These are phyloP conservation scores for Salmo trutta DNA, from an alignment of 2,797 vertebrate species.

Conservation along the genomic window DNA sequence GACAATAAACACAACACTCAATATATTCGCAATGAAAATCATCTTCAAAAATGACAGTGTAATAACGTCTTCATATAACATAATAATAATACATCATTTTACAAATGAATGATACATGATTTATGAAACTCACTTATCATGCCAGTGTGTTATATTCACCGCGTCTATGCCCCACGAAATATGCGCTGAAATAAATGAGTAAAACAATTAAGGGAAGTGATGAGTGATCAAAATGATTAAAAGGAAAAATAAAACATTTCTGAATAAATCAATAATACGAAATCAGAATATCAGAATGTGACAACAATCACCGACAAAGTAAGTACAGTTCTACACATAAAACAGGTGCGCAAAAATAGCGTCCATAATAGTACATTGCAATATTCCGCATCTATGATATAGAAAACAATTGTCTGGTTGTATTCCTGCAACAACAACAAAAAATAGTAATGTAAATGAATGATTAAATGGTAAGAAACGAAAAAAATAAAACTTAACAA, in stretches of 20 bases:
- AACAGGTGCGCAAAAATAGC: neutral
- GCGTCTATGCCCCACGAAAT: slow-evolving; percentile 64
- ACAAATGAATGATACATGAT: neutral
- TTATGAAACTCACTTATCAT: slow-evolving; percentile 70
- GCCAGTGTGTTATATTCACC: slow-evolving; percentile 62
- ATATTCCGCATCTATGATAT: neutral
- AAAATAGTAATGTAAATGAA: neutral
- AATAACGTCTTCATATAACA: no score
- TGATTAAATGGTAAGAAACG: neutral
- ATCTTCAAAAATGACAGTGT: no score
- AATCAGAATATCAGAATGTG: neutral
- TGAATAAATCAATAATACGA: neutral
- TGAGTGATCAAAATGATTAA: neutral
- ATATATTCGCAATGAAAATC: neutral
- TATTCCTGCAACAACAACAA: neutral
- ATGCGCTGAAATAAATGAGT: slow-evolving; percentile 62
- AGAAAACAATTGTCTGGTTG: neutral
- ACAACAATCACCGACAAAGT: neutral
- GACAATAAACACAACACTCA: neutral
- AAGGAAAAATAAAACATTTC: neutral
- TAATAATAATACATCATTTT: neutral
- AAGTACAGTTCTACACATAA: neutral
- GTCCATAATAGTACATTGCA: neutral
- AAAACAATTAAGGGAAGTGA: neutral
- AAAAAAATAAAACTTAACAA: neutral